Base-by-base conservation (phyloP, 1,140 invertebrate species). In the Forficula auricularia region DNA sequence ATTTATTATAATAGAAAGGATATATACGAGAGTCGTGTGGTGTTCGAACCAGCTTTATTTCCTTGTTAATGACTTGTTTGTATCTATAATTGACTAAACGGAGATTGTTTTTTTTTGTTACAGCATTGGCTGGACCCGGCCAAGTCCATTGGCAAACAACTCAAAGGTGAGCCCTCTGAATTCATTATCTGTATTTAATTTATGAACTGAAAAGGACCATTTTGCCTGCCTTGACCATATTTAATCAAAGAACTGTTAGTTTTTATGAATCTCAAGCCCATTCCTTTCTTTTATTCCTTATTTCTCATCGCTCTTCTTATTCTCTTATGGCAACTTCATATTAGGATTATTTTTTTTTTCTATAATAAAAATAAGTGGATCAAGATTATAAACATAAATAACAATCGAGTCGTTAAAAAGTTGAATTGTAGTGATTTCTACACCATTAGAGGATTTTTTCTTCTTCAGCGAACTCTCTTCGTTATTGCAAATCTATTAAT, bases 71-170 rank as follows among this genome's bases (percentile, higher is more conserved):
- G n/a, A n/a, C n/a, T n/a, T n/a, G n/a, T n/a, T n/a, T n/a, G n/a
- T n/a, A n/a, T n/a, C n/a, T n/a, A n/a, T n/a, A n/a, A n/a, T n/a
- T n/a, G n/a, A n/a, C n/a, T n/a, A n/a, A n/a, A n/a, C n/a, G n/a
- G n/a, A n/a, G n/a, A n/a, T n/a, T n/a, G n/a, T 53, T 54, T 46
- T 49, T 48, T 52, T 47, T 48, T 52, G 53, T 66, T 69, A 43
- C 60, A 89, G 84, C 83, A 89, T 63, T 92, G 86, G 87, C 65
- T 91, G 54, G 85, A 92, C 60, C 75, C 80, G 12, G 75, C 77
- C 36, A 88, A 88, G 61, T 76, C 79, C 50, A 73, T 90, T 39
- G 69, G 75, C 38, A 76, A 82, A 39, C 86, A 91, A 61, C 67
- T 91, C 37, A 82, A 82, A 56, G 65, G 67, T 64, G 62, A 63